Conservation (phyloP, 2,113 vertebrate species). For the Embiotoca jacksoni region DNA sequence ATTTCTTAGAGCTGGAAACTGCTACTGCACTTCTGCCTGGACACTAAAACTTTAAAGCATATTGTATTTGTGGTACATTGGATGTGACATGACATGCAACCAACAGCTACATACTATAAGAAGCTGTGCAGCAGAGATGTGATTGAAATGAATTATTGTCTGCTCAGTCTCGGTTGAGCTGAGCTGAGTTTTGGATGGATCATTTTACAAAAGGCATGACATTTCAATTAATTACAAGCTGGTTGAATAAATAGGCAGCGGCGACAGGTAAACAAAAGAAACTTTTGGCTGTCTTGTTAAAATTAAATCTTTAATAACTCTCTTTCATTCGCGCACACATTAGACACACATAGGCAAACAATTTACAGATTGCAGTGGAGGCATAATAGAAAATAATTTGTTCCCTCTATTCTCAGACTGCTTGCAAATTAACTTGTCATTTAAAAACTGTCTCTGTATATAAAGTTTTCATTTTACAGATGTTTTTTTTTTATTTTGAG, state of each 20-base stretch:
- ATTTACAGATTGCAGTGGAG: conserved; percentile 42
- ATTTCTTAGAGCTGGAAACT: not conserved
- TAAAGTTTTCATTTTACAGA: conserved; percentile 68
- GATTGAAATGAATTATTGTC: not conserved
- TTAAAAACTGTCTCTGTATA: conserved; percentile 39
- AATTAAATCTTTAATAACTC: conserved; percentile 57
- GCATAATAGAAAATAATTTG: conserved; percentile 66
- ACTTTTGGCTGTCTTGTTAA: conserved; percentile 62
- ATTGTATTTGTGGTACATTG: not conserved
- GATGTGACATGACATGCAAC: conserved; percentile 12
- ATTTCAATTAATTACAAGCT: conserved; percentile 52
- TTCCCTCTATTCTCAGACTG: conserved; percentile 45
- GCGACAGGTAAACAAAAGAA: conserved; percentile 58
- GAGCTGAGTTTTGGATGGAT: conserved; percentile 8
- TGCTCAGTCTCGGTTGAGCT: conserved; percentile 10
- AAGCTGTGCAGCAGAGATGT: conserved; percentile 10
- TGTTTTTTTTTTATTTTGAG: conserved; percentile 40
- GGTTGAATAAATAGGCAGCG: conserved; percentile 24
- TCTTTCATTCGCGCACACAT: conserved; percentile 30
- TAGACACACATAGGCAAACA: conserved; percentile 24
- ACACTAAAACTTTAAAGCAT: not conserved
- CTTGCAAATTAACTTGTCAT: conserved; percentile 69
- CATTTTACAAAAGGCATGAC: conserved; percentile 28
- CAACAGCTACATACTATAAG: not conserved
- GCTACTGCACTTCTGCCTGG: not conserved